Base-by-base conservation (phyloP, 1,140 invertebrate genomes). In the Listronotus bonariensis region DNA sequence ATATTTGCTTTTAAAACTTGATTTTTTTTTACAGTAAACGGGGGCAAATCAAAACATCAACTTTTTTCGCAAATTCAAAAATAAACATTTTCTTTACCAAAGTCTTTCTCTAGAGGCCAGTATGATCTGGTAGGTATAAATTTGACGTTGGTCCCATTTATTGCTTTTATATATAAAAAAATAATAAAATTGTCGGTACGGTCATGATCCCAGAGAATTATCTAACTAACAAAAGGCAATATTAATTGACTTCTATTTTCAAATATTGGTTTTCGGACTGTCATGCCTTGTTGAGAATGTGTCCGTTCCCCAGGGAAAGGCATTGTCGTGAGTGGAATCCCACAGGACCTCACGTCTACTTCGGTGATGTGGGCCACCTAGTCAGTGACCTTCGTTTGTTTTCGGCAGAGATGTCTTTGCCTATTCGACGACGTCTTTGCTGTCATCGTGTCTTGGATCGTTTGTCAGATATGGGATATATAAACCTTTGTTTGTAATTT, bases 281-380 rank as follows among this genome's bases (percentile, higher is more conserved):
- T 61, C 58, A 61, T 15, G 31, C 18, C 45, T 15, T 34, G 60
- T 63, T 55, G 52, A 63, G 52, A 63, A 45, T 43, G 15, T 63
- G 40, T 32, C 12, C 36, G 17, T 6, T 63, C 60, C 60, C 49
- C 12, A 36, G 52, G 48, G 58, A 26, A 54, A 10, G 14, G 20
- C 41, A 54, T 46, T 67, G 65, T 67, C 65, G 65, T 67, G 65
- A 59, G 40, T 34, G 26, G 42, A 17, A 57, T 67, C 65, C 53
- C 65, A 10, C n/a, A 54, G 52, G 65, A 57, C 51, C 52, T 52
- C 38, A 48, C 51, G 65, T 67, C 65, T 43, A 62, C 65, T 63
- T 36, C 11, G 52, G 5, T 67, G 59, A 67, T 61, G 53, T 67
- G 65, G 65, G 65, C 60, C 60, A 55, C 53, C 60, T 41, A 63